Evolutionary conservation across 2,888 invertebrate species (phyloP).

Genomic region (Lobophora halterata): DNA sequence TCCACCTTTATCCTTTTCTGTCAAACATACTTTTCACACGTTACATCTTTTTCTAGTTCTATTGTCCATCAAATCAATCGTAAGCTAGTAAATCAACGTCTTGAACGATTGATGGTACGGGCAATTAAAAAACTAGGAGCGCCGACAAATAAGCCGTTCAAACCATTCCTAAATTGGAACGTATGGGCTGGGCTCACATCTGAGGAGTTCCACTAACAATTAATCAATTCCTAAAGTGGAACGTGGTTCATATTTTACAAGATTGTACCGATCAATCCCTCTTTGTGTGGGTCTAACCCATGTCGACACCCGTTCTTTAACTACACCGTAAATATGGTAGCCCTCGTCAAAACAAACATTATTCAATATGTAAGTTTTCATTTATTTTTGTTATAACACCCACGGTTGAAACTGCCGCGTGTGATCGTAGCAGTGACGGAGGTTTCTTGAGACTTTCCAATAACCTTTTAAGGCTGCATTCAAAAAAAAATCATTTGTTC

Average conservation of each 20-base stretch:
- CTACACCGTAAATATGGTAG: constrained; percentile 60
- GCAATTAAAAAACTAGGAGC: constrained; percentile 59
- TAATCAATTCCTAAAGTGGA: constrained; percentile 75
- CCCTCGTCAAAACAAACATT: constrained; percentile 73
- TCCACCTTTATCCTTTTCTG: constrained; percentile 38
- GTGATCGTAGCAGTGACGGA: constrained; percentile 51
- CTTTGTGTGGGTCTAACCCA: constrained; percentile 74
- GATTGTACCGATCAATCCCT: constrained; percentile 64
- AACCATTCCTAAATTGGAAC: constrained; percentile 60
- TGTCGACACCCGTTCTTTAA: constrained; percentile 55
- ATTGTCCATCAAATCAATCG: constrained; percentile 37
- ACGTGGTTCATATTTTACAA: constrained; percentile 65
- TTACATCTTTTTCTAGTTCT: constrained; percentile 40
- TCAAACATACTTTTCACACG: constrained; percentile 45
- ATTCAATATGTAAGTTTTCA: constrained; percentile 69
- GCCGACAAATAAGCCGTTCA: constrained; percentile 56
- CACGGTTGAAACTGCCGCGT: constrained; percentile 58
- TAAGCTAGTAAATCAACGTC: constrained; percentile 56
- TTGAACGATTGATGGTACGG: constrained; percentile 51
- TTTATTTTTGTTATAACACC: constrained; percentile 73
- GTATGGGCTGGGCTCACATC: constrained; percentile 47
- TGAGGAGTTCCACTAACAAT: constrained; percentile 59
- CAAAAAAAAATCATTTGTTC: constrained; percentile 46
- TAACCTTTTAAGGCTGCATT: constrained; percentile 46
- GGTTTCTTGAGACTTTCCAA: constrained; percentile 57